Conservation (phyloP, 2,797 vertebrate genomes). For the Sebastes taczanowskii region DNA sequence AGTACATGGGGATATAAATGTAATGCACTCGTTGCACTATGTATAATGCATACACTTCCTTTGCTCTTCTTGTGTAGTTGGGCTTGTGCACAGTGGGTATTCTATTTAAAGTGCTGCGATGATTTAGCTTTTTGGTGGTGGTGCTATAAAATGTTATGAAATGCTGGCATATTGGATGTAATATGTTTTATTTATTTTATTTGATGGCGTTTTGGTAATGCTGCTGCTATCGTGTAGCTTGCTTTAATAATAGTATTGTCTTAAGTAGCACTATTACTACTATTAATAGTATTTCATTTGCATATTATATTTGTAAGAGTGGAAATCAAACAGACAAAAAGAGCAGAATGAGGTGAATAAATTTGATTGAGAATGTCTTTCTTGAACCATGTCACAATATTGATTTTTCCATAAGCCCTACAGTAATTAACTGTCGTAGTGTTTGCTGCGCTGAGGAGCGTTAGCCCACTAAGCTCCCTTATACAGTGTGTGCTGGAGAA, state of each 20-base stretch:
- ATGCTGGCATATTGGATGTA: not conserved
- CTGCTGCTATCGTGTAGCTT: not conserved
- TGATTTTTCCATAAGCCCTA: conserved; percentile 66
- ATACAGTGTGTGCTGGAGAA: conserved; percentile 45
- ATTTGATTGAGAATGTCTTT: conserved; percentile 48
- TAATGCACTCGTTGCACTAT: conserved; percentile 61
- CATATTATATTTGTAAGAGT: conserved; percentile 1
- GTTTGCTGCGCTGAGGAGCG: conserved; percentile 57
- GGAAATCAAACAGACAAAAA: conserved; percentile 25
- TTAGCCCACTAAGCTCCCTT: conserved; percentile 55
- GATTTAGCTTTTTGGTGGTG: conserved; percentile 34
- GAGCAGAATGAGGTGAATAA: conserved; percentile 21
- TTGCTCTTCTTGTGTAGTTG: conserved; percentile 36
- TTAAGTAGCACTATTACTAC: not conserved
- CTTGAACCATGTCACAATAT: conserved; percentile 63
- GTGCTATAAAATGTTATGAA: conserved; percentile 13
- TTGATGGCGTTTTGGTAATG: not conserved
- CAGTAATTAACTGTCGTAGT: conserved; percentile 62
- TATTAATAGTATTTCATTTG: not conserved
- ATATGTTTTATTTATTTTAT: not conserved
- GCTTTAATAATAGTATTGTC: not conserved
- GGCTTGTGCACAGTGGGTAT: conserved; percentile 20
- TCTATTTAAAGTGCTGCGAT: conserved; percentile 45
- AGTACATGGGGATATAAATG: conserved; percentile 53
- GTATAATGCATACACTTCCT: conserved; percentile 65